Percentiles rank a stretch among this genome's conserved stretches.
Conservation (phyloP, 30 jellyfish, hydroid and myxozoan species). For the Cassiopea xamachana region DNA sequence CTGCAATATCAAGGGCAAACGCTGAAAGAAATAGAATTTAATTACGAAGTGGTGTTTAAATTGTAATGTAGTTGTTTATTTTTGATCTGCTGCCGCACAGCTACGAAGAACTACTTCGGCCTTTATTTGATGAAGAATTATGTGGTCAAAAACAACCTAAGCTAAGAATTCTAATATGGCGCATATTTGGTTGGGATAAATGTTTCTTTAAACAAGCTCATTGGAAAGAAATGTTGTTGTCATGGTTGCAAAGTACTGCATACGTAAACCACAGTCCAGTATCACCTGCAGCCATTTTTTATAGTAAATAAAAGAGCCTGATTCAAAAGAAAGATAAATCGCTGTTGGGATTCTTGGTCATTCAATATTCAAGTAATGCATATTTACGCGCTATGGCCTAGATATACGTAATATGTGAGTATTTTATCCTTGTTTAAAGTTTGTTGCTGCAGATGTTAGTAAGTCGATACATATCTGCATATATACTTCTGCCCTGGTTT, state of each 20-base stretch:
- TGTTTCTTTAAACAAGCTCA: neutral
- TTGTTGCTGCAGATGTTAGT: neutral
- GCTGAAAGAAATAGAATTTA: no score
- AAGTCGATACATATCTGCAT: no score
- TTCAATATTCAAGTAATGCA: constrained; percentile 17
- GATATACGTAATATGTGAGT: neutral
- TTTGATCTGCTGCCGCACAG: neutral
- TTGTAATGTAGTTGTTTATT: neutral
- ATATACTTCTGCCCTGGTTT: no score
- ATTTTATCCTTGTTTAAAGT: neutral
- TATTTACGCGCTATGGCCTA: constrained; percentile 25
- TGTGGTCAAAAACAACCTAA: neutral
- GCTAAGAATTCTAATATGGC: neutral
- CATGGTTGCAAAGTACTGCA: constrained; percentile 40
- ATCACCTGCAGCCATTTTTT: constrained; percentile 63
- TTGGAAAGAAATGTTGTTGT: constrained; percentile 7
- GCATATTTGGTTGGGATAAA: neutral
- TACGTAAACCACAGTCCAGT: constrained; percentile 37
- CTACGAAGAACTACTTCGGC: neutral
- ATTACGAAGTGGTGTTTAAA: no score
- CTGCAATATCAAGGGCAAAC: no score
- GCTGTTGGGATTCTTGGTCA: constrained; percentile 34
- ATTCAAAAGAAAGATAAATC: constrained; percentile 37
- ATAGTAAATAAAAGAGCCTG: constrained; percentile 23
- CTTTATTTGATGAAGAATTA: neutral